A percentile compares a stretch with the other conserved stretches of the same genome.
These are phyloP conservation scores for Columbina picui DNA, from an alignment of 2,113 vertebrate species.

Conservation along the genomic window DNA sequence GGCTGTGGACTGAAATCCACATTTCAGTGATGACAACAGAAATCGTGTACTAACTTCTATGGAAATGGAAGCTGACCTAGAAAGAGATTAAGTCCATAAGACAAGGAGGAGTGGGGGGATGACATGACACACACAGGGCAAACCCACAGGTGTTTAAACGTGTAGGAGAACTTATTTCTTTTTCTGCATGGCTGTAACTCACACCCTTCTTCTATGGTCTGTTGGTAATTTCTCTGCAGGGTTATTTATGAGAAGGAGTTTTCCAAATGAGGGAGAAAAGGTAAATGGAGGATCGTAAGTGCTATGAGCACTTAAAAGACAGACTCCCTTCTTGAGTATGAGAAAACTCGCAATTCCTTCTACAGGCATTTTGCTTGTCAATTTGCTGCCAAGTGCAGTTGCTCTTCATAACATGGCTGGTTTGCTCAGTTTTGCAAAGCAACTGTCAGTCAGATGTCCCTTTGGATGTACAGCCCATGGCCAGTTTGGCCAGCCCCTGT, in stretches of 20 bases:
- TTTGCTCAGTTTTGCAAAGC: neutral
- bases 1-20: neutral
- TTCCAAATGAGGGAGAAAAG: neutral
- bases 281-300: neutral
- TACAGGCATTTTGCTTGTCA: neutral
- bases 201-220: neutral
- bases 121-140: neutral
- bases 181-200: neutral
- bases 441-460: neutral
- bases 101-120: fast-evolving
- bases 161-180: neutral
- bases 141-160: neutral
- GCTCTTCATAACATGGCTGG: neutral
- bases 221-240: neutral
- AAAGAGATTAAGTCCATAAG: neutral
- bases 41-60: neutral
- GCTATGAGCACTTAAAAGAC: neutral
- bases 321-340: neutral
- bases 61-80: neutral
- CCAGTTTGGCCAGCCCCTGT: neutral
- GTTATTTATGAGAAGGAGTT: neutral
- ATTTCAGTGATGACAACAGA: neutral
- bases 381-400: neutral
- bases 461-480: neutral
- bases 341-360: neutral